Conservation (phyloP, 2,797 vertebrate genomes). For the Eidolon dupreanum region DNA sequence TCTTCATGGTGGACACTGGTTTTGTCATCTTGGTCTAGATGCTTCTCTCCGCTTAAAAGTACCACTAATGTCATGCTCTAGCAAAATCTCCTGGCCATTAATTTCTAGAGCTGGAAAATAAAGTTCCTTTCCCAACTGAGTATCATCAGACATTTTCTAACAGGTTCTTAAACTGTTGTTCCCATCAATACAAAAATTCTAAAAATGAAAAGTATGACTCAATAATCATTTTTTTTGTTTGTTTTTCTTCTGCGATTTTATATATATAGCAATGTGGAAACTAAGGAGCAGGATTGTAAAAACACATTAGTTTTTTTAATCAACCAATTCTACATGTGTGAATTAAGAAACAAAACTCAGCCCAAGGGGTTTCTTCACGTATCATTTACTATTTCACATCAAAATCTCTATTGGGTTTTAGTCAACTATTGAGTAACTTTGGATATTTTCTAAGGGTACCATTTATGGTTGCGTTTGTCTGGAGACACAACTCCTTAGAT, state of each 20-base stretch:
- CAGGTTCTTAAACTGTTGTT: not conserved
- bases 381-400: conserved; percentile 49
- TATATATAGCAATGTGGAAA: not conserved
- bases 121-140: conserved; percentile 47
- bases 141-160: not conserved
- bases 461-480: conserved; percentile 72
- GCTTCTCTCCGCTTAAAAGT: conserved; percentile 50
- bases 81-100: conserved; percentile 67
- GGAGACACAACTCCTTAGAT: conserved; percentile 51
- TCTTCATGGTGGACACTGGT: not conserved
- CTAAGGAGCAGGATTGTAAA: not conserved
- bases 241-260: not conserved
- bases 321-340: not conserved
- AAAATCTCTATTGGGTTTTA: conserved; percentile 50
- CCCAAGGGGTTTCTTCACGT: conserved; percentile 5
- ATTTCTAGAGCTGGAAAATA: conserved; percentile 49
- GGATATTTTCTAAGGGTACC: conserved; percentile 60
- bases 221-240: not conserved
- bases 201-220: conserved; percentile 29
- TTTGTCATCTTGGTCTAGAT: conserved; percentile 49
- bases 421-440: conserved; percentile 57
- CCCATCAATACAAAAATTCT: not conserved
- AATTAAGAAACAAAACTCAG: conserved; percentile 4
- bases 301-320: not conserved
- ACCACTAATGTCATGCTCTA: conserved; percentile 46